Conservation (phyloP, 2,888 invertebrate genomes). For the Dorcus hopei region DNA sequence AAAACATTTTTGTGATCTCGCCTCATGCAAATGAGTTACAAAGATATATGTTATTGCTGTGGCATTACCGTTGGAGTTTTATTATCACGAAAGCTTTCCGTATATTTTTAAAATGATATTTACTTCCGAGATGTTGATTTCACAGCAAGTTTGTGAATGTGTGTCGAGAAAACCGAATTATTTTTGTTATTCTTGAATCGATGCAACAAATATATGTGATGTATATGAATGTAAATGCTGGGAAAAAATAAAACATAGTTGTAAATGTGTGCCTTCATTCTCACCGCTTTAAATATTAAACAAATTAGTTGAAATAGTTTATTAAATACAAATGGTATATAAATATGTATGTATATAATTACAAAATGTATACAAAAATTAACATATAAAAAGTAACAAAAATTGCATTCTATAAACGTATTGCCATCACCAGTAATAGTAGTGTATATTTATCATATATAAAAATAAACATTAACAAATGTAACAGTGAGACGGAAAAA, state of each 20-base stretch:
- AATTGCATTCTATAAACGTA: no score
- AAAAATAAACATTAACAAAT: no score
- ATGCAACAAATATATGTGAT: constrained; percentile 41
- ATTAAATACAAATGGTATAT: no score
- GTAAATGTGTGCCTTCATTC: no score
- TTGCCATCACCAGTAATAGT: no score
- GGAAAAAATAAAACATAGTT: constrained; percentile 23
- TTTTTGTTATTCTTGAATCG: constrained; percentile 40
- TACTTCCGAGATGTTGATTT: constrained; percentile 5
- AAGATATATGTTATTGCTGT: constrained; percentile 35
- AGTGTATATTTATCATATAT: no score
- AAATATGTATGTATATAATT: no score
- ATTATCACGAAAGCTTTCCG: constrained; percentile 2
- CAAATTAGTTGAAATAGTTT: no score
- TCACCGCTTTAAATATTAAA: no score
- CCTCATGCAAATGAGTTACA: constrained; percentile 10
- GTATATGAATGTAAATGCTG: constrained; percentile 39
- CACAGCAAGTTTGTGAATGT: constrained; percentile 19
- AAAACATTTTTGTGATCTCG: constrained; percentile 3
- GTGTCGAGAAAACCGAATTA: constrained; percentile 38
- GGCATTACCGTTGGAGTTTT: constrained; percentile 32
- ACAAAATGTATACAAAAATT: no score
- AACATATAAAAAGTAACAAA: no score
- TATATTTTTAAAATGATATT: background rate
- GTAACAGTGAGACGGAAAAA: no score